Evolutionary conservation across 2,113 vertebrate genomes (phyloP).

Genomic region (Trochalopteron elliotii): DNA sequence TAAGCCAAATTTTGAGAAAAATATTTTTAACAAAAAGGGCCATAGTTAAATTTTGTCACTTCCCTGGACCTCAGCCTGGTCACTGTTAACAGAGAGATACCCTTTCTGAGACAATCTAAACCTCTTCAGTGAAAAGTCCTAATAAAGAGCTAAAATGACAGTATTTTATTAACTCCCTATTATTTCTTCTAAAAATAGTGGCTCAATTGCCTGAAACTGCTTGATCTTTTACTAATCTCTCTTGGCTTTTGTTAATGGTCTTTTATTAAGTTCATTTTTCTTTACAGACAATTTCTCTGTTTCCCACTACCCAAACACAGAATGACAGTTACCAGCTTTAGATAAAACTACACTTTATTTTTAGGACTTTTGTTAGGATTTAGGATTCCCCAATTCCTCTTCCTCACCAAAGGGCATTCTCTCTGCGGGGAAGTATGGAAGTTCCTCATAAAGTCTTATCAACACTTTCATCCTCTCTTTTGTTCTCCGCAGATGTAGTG

Average conservation of each 20-base stretch:
- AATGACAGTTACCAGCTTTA: not conserved
- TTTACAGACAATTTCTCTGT: not conserved
- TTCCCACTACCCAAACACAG: not conserved
- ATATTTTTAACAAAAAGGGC: not conserved
- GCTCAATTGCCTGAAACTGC: not conserved
- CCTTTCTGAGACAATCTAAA: not conserved
- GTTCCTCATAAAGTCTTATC: not conserved
- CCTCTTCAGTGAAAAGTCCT: not conserved
- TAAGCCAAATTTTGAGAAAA: not conserved
- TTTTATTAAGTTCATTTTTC: not conserved
- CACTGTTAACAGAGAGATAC: not conserved
- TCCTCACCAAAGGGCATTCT: not conserved
- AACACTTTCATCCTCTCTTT: not conserved
- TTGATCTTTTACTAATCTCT: not conserved
- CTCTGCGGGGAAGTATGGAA: not conserved
- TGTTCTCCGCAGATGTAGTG: not conserved
- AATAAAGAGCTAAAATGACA: not conserved
- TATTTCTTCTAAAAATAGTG: not conserved
- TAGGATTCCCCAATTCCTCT: not conserved
- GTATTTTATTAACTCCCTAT: not conserved
- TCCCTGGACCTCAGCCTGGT: not conserved
- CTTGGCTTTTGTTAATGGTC: not conserved
- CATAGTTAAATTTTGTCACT: not conserved
- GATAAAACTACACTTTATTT: not conserved
- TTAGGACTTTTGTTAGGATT: not conserved